A percentile compares a stretch with the other conserved stretches of the same genome.
phyloP scores from a whole-genome alignment of 2,797 vertebrate species.

The Clarias laeviceps region DNA sequence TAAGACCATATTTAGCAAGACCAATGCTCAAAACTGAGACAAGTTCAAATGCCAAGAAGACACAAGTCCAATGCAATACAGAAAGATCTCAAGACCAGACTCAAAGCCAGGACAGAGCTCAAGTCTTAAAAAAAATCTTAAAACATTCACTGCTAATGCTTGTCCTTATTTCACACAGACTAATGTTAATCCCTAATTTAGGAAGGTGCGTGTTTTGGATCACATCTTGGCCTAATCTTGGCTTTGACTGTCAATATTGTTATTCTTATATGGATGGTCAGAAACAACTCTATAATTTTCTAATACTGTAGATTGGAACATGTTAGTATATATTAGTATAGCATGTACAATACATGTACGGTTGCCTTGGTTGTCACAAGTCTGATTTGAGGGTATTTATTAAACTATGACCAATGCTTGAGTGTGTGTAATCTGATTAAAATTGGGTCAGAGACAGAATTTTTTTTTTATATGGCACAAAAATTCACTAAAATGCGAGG shows the following conservation, averaged over 20 bases:
- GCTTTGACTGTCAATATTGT: too few relatives aligned
- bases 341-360: not conserved
- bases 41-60: not conserved
- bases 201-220: not conserved
- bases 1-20: not conserved
- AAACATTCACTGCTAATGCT: conserved; percentile 68
- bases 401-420: not conserved
- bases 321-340: not conserved
- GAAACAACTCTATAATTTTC: not conserved
- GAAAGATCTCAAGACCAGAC: not conserved
- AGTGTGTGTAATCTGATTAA: not conserved
- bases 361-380: not conserved
- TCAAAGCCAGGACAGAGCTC: not conserved
- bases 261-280: not conserved
- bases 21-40: not conserved
- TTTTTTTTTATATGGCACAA: not conserved
- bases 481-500: not conserved
- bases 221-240: not conserved
- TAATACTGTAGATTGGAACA: too few relatives aligned
- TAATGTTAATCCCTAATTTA: not conserved
- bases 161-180: conserved; percentile 41
- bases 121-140: conserved; percentile 56
- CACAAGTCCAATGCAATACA: not conserved
- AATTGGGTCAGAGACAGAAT: not conserved
- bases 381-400: not conserved